Percentiles rank a stretch among this genome's conserved stretches.
phyloP scores from a whole-genome alignment of 1,140 invertebrate species.

The Vollenhovia emeryi region DNA sequence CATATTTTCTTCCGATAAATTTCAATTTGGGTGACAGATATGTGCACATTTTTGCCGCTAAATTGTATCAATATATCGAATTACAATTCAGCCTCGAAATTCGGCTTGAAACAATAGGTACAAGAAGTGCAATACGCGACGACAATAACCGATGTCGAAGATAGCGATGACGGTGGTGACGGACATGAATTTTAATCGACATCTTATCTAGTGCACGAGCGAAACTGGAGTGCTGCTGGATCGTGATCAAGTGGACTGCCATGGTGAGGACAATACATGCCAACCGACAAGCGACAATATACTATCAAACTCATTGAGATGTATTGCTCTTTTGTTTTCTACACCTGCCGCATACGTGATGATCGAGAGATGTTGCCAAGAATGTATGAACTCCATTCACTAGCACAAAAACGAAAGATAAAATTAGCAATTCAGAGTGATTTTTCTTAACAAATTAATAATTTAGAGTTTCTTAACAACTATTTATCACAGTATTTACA shows the following conservation, averaged over 20 bases:
- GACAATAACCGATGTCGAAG: conserved; percentile 58
- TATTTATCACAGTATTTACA: not conserved
- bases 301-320: conserved; percentile 81
- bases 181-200: conserved; percentile 84
- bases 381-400: not conserved
- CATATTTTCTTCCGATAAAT: not conserved
- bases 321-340: conserved; percentile 82
- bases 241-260: conserved; percentile 84
- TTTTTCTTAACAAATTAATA: not conserved
- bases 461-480: too few species aligned
- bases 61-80: conserved; percentile 54
- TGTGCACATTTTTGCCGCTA: conserved; percentile 25
- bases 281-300: conserved; percentile 82
- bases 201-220: conserved; percentile 79
- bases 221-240: conserved; percentile 74
- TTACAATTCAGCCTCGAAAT: conserved; percentile 44
- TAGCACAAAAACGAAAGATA: not conserved
- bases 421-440: not conserved
- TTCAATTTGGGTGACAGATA: not conserved
- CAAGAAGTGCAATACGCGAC: conserved; percentile 56
- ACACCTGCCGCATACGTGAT: conserved; percentile 69
- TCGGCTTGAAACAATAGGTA: conserved; percentile 64
- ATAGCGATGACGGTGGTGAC: not conserved
- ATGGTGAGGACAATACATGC: conserved; percentile 83
- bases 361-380: not conserved